Percentiles rank a stretch among this genome's conserved stretches.
Evolutionary conservation across 2,888 invertebrate species (phyloP).

Genomic region (Trissonchulus sp.): DNA sequence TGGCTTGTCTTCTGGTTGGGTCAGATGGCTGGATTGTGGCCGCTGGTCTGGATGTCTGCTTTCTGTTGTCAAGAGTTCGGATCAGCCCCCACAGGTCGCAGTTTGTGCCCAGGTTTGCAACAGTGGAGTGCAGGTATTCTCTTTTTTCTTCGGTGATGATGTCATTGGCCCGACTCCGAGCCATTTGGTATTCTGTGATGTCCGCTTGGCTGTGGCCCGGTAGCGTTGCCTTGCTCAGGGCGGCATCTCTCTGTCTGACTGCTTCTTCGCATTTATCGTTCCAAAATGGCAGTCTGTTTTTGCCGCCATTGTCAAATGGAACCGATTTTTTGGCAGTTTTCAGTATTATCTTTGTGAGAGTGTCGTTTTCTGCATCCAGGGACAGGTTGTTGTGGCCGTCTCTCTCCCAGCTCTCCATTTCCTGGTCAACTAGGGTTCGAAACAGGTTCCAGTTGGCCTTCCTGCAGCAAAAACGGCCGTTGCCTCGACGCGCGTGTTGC

Average conservation of each 20-base stretch:
- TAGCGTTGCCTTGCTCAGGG: neutral
- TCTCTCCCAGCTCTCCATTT: neutral
- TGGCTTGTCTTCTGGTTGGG: neutral
- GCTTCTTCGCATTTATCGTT: neutral
- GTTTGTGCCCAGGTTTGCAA: neutral
- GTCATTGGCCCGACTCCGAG: neutral
- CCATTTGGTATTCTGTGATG: neutral
- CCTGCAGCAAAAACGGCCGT: neutral
- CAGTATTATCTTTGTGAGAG: neutral
- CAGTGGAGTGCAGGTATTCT: neutral
- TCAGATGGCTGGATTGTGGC: neutral
- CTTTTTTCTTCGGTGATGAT: neutral
- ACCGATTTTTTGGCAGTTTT: neutral
- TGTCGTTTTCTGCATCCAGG: neutral
- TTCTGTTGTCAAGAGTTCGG: neutral
- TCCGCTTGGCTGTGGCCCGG: neutral
- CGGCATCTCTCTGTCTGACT: neutral
- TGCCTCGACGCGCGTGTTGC: neutral
- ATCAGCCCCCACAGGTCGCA: neutral
- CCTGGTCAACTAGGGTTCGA: neutral
- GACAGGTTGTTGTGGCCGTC: neutral
- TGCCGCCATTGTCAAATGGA: neutral
- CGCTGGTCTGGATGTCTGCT: neutral
- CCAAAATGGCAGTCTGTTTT: slow-evolving; percentile 4
- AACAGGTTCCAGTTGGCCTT: slow-evolving; percentile 6